Evolutionary conservation across 2,888 invertebrate species (phyloP).

Genomic region (Drosophila kanekoi): DNA sequence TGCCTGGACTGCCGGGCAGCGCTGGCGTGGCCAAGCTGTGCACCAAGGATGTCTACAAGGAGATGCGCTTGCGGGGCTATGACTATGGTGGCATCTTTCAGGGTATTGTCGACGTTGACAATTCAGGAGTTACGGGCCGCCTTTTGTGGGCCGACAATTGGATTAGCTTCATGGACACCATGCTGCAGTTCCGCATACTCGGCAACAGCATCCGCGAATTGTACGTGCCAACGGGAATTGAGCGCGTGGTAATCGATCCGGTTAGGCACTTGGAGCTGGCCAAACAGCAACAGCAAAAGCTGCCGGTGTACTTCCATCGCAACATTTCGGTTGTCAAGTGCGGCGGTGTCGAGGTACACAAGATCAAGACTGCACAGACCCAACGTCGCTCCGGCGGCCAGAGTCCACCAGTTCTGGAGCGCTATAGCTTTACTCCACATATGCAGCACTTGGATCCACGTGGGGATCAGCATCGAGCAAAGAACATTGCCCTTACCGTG

Average conservation of each 20-base stretch:
- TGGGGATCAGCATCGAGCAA: slow-evolving; percentile 87
- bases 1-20: slow-evolving; percentile 85
- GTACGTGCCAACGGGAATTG: slow-evolving; percentile 94
- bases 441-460: slow-evolving; percentile 86
- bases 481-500: slow-evolving; percentile 88
- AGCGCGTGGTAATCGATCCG: slow-evolving; percentile 93
- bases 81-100: slow-evolving; percentile 93
- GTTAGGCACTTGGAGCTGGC: slow-evolving; percentile 87
- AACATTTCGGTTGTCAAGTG: slow-evolving; percentile 90
- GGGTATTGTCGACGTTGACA: slow-evolving; percentile 91
- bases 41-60: slow-evolving; percentile 93
- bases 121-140: slow-evolving; percentile 89
- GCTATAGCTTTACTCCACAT: slow-evolving; percentile 92
- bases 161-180: slow-evolving; percentile 97
- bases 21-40: slow-evolving; percentile 86
- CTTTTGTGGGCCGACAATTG: slow-evolving; percentile 96
- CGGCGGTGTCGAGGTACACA: slow-evolving; percentile 95
- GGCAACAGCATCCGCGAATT: slow-evolving; percentile 91
- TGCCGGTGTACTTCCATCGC: slow-evolving; percentile 89
- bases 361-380: slow-evolving; percentile 95
- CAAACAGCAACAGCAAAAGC: slow-evolving; percentile 74
- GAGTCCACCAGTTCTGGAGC: slow-evolving; percentile 92
- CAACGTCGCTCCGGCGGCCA: slow-evolving; percentile 92
- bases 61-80: slow-evolving; percentile 93
- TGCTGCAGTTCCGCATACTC: slow-evolving; percentile 96